Conservation (phyloP, 2,113 vertebrate species). For the Urocitellus parryii region DNA sequence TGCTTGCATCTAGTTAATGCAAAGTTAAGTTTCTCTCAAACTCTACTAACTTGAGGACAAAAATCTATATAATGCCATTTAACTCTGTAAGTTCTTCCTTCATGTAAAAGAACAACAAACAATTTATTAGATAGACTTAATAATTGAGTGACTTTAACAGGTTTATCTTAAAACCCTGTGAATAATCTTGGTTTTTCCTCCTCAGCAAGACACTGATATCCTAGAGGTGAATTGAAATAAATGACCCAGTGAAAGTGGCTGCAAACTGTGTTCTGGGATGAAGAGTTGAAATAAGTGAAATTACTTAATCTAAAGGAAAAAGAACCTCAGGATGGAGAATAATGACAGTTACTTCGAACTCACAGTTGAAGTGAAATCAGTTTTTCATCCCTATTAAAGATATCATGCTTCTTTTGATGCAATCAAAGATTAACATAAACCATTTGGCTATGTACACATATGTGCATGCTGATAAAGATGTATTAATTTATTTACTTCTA, state of each 20-base stretch:
- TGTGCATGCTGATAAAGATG: not conserved
- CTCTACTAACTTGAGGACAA: not conserved
- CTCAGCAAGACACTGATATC: not conserved
- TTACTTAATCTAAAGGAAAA: not conserved
- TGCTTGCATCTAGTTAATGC: not conserved
- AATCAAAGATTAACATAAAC: not conserved
- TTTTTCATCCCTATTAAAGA: not conserved
- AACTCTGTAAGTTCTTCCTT: not conserved
- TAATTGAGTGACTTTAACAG: not conserved
- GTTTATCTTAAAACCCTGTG: not conserved
- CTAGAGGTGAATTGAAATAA: not conserved
- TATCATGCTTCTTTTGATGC: not conserved
- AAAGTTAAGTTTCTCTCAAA: not conserved
- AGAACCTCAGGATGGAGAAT: not conserved
- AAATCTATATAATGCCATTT: not conserved
- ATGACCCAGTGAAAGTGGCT: not conserved
- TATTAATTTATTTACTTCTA: not conserved
- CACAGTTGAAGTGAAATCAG: not conserved
- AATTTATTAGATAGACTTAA: not conserved
- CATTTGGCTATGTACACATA: not conserved
- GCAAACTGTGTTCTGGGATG: not conserved
- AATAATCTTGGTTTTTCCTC: conserved; percentile 22
- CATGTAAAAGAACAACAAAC: not conserved
- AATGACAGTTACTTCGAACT: not conserved
- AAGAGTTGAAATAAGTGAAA: not conserved